Evolutionary conservation across 1,140 invertebrate species (phyloP).

Genomic region (Oedothorax gibbosus): DNA sequence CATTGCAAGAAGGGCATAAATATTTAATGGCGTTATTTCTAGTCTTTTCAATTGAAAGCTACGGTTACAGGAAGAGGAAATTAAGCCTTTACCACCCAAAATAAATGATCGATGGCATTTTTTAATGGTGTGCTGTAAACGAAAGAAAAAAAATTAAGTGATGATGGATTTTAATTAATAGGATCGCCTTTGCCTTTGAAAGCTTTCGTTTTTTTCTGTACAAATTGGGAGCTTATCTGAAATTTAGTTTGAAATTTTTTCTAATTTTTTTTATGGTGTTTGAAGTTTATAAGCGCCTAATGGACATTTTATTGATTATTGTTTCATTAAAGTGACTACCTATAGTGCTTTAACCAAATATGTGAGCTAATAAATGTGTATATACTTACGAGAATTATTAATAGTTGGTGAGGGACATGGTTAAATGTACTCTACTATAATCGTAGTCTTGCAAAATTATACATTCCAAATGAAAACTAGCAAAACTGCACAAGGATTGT

Average conservation of each 20-base stretch:
- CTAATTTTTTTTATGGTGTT: background rate
- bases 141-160: constrained; percentile 20
- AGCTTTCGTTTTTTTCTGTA: background rate
- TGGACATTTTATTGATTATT: constrained; percentile 5
- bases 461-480: too few relatives aligned
- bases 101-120: constrained; percentile 15
- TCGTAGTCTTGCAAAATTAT: too few relatives aligned
- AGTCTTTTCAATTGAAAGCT: background rate
- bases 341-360: too few relatives aligned
- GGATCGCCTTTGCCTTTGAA: background rate
- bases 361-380: too few relatives aligned
- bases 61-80: background rate
- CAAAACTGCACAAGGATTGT: too few relatives aligned
- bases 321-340: too few relatives aligned
- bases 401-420: too few relatives aligned
- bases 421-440: too few relatives aligned
- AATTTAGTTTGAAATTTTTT: background rate
- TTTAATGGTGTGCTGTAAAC: constrained; percentile 32
- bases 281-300: background rate
- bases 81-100: background rate
- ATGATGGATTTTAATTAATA: constrained; percentile 52
- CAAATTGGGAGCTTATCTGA: constrained; percentile 10
- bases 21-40: constrained; percentile 36
- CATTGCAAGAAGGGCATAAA: constrained; percentile 14
- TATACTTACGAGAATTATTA: too few relatives aligned